Percentiles rank a stretch among this genome's conserved stretches.
Conservation (phyloP, 2,797 vertebrate genomes). For the Leontocebus nigricollis region DNA sequence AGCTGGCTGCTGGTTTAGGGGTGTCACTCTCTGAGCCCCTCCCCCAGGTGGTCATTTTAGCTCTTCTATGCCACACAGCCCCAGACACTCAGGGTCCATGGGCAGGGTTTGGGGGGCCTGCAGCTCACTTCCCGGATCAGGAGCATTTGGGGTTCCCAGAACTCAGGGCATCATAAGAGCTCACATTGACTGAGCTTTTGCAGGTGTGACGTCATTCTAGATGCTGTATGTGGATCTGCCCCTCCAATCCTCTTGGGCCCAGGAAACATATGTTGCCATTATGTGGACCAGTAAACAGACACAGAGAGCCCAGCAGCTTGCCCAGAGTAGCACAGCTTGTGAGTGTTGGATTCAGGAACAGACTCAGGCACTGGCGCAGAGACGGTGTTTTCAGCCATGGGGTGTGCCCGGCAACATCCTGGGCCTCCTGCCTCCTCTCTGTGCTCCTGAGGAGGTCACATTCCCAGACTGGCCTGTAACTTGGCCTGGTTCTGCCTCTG, state of each 20-base stretch:
- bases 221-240: not conserved
- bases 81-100: not conserved
- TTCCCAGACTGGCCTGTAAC: not conserved
- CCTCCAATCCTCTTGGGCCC: not conserved
- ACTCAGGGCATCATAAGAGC: not conserved
- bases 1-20: not conserved
- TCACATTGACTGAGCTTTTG: not conserved
- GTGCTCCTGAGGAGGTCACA: not conserved
- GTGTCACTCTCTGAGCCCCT: not conserved
- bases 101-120: not conserved
- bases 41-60: not conserved
- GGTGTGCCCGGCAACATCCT: no score
- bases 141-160: not conserved
- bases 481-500: not conserved
- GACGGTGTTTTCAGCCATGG: not conserved
- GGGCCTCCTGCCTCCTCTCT: not conserved
- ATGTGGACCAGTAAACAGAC: not conserved
- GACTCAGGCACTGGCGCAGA: not conserved
- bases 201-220: not conserved
- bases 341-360: not conserved
- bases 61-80: not conserved
- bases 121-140: not conserved
- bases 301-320: not conserved
- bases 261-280: not conserved
- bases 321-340: not conserved